A percentile compares a stretch with the other conserved stretches of the same genome.
Conservation (phyloP, 2,888 invertebrate species). For the Phlogophora meticulosa region DNA sequence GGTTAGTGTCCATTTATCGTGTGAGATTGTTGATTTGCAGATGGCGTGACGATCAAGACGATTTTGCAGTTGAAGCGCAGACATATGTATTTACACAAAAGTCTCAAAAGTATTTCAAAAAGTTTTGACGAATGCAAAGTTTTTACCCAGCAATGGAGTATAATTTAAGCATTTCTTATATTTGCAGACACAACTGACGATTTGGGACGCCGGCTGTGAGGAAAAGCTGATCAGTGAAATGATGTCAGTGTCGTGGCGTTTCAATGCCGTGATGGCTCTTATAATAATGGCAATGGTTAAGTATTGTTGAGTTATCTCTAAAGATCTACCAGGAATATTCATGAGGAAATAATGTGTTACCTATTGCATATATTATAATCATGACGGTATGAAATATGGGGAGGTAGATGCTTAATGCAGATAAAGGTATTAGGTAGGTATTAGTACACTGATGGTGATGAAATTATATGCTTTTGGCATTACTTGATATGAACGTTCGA, state of each 20-base stretch:
- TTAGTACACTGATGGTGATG: background rate
- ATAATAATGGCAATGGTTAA: slow-evolving; percentile 85
- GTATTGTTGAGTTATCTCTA: slow-evolving; percentile 25
- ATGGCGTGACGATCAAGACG: too few relatives aligned
- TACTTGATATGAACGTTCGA: too few relatives aligned
- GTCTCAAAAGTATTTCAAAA: background rate
- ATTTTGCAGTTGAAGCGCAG: background rate
- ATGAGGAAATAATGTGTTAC: slow-evolving; percentile 10
- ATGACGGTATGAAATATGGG: background rate
- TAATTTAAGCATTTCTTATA: background rate
- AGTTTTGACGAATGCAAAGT: background rate
- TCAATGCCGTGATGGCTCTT: slow-evolving; percentile 85
- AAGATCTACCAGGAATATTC: slow-evolving; percentile 26
- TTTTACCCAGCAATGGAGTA: too few relatives aligned
- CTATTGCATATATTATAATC: background rate
- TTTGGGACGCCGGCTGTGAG: slow-evolving; percentile 87
- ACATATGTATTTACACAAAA: background rate
- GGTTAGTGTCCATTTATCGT: slow-evolving; percentile 64
- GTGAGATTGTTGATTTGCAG: background rate
- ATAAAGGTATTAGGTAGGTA: too few relatives aligned
- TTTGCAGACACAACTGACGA: slow-evolving; percentile 80
- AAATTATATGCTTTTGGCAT: background rate
- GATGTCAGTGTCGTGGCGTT: slow-evolving; percentile 87
- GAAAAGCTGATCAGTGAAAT: slow-evolving; percentile 87
- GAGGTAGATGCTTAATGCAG: background rate